Evolutionary conservation across 2,113 vertebrate species (phyloP).

Genomic region (Solenodon paradoxus): DNA sequence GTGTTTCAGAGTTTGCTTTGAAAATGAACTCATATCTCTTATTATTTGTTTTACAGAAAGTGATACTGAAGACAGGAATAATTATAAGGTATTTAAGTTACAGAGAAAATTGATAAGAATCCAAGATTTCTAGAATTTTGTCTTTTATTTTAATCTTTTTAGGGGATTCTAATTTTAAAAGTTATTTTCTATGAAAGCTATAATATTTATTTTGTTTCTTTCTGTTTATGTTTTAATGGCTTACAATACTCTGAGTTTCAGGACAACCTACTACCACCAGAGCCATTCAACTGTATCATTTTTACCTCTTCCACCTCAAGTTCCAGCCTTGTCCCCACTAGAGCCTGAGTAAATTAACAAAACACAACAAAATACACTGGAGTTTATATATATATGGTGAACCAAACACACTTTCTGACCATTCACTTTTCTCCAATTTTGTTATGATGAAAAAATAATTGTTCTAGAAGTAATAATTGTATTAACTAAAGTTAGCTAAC

Average conservation of each 20-base stretch:
- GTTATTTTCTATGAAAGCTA: not conserved
- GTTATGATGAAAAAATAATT: not conserved
- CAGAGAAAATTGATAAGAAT: not conserved
- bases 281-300: too few species aligned
- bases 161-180: not conserved
- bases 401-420: not conserved
- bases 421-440: not conserved
- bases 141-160: not conserved
- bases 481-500: too few species aligned
- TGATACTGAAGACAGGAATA: not conserved
- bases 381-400: too few species aligned
- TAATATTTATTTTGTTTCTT: too few species aligned
- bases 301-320: too few species aligned
- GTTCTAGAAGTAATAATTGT: too few species aligned
- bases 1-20: not conserved
- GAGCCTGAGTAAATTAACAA: too few species aligned
- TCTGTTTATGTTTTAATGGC: too few species aligned
- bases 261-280: too few species aligned
- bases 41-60: not conserved
- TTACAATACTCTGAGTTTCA: too few species aligned
- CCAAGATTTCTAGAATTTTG: not conserved
- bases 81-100: not conserved
- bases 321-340: too few species aligned
- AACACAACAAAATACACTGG: too few species aligned
- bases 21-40: not conserved